These are phyloP conservation scores for Cavia aperea DNA, from an alignment of 2,113 vertebrate species.

Conservation along the genomic window DNA sequence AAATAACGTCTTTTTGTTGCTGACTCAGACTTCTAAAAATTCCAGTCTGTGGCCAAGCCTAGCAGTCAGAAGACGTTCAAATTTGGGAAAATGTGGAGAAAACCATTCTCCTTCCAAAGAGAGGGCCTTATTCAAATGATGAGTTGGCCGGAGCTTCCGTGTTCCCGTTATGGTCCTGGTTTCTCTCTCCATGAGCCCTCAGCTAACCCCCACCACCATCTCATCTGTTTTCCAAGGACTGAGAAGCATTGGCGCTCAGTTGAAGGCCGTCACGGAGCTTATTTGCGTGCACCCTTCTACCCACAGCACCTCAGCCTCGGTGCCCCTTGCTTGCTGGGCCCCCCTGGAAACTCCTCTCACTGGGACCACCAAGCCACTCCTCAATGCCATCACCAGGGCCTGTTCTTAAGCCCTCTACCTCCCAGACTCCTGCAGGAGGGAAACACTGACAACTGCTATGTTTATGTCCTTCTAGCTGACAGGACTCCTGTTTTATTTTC, in stretches of 20 bases:
- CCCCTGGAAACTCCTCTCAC: neutral
- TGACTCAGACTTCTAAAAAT: conserved; percentile 55
- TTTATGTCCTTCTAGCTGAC: neutral
- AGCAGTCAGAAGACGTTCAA: conserved; percentile 44
- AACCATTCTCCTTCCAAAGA: conserved; percentile 27
- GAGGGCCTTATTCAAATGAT: neutral
- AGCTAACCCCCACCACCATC: neutral
- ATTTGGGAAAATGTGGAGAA: conserved; percentile 39
- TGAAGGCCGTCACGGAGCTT: neutral
- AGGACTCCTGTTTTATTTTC: neutral
- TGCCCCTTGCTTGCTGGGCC: neutral
- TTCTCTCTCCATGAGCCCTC: neutral
- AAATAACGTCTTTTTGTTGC: conserved; percentile 40
- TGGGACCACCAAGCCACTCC: neutral
- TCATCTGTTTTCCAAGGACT: neutral
- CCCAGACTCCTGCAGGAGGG: neutral
- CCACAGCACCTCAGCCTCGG: neutral
- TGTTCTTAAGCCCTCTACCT: neutral
- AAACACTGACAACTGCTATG: neutral
- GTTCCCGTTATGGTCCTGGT: neutral
- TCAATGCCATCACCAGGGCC: neutral
- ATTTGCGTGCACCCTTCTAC: neutral
- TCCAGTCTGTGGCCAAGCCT: conserved; percentile 33
- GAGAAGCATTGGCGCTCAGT: neutral
- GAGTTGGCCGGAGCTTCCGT: neutral